Evolutionary conservation across 2,888 invertebrate species (phyloP).

Genomic region (Selenia dentaria): DNA sequence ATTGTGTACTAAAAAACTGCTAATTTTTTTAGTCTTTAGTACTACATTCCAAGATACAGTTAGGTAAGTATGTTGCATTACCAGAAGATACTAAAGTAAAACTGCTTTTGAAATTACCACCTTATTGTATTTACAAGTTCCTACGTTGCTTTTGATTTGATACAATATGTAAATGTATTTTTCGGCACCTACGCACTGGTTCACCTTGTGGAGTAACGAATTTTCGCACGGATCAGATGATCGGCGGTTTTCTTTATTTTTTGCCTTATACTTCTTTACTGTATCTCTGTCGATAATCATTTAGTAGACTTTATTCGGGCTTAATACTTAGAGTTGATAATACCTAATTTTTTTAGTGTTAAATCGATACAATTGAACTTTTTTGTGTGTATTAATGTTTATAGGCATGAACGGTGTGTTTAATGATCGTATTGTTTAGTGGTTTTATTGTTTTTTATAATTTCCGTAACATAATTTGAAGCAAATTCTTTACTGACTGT

Average conservation of each 20-base stretch:
- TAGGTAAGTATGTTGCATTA: too few species aligned
- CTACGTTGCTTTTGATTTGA: not conserved
- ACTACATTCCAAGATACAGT: too few species aligned
- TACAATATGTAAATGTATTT: constrained; percentile 34
- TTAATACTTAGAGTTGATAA: too few species aligned
- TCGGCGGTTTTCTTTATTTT: constrained; percentile 48
- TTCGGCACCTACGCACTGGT: constrained; percentile 50
- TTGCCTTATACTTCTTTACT: constrained; percentile 28
- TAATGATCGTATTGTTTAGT: constrained; percentile 23
- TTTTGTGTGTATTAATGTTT: constrained; percentile 9
- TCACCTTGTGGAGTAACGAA: constrained; percentile 74
- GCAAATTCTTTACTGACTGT: too few species aligned
- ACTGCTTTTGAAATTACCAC: too few species aligned
- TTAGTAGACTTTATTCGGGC: constrained; percentile 14
- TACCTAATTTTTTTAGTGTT: too few species aligned
- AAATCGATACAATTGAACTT: constrained; percentile 25
- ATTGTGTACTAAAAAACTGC: too few species aligned
- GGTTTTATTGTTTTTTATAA: constrained; percentile 15
- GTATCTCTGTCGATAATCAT: not conserved
- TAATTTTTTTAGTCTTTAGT: too few species aligned
- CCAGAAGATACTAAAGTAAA: too few species aligned
- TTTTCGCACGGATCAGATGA: constrained; percentile 67
- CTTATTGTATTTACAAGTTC: too few species aligned
- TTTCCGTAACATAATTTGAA: not conserved
- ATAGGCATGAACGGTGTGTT: constrained; percentile 20